Evolutionary conservation across 2,888 invertebrate species (phyloP).

Genomic region (Rhagium mordax): DNA sequence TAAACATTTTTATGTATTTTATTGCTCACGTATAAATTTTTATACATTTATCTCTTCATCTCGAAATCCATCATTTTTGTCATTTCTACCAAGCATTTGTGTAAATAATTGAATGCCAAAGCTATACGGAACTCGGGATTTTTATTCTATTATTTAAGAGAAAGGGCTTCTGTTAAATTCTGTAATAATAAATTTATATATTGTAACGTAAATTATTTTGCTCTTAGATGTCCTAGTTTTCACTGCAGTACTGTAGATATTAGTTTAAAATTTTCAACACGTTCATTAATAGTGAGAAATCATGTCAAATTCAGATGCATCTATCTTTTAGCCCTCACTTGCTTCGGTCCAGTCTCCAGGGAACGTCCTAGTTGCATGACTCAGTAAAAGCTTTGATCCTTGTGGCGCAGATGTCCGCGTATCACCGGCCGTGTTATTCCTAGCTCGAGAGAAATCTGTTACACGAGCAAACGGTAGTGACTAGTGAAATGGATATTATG

Average conservation of each 20-base stretch:
- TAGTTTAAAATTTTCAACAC: background rate
- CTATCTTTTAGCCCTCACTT: background rate
- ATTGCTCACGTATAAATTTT: no score
- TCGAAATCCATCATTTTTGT: no score
- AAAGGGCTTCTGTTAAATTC: no score
- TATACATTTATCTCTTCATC: no score
- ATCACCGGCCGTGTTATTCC: background rate
- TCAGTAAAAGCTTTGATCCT: constrained; percentile 4
- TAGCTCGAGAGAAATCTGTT: background rate
- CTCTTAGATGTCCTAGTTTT: no score
- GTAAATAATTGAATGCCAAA: no score
- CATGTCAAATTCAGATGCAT: background rate
- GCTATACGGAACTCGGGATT: no score
- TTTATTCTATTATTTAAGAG: no score
- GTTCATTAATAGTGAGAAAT: background rate
- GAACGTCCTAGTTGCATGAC: background rate
- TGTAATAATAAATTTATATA: no score
- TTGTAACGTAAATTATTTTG: no score
- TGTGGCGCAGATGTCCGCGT: background rate
- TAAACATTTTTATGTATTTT: no score
- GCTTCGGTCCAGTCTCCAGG: background rate
- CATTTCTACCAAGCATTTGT: no score
- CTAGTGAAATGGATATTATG: background rate
- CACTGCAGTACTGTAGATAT: background rate
- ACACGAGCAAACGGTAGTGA: background rate